Percentiles rank a stretch among this genome's conserved stretches.
Evolutionary conservation across 2,797 vertebrate genomes (phyloP).

Genomic region (Schizothorax lantsangensis): DNA sequence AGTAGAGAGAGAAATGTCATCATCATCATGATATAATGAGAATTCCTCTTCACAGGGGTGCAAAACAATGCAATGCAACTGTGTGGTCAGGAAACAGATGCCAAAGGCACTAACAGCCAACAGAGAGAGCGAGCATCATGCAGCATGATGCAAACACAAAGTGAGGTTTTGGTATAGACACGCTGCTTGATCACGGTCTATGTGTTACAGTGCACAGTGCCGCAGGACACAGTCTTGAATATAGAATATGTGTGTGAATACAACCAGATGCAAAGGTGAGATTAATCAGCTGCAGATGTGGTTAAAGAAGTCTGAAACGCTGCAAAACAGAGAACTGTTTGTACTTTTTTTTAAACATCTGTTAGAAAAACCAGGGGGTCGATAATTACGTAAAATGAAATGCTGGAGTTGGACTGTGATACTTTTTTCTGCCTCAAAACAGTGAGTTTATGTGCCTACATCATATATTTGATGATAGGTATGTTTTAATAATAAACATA

Average conservation of each 20-base stretch:
- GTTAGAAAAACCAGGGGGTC: constrained; percentile 69
- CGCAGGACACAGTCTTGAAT: constrained; percentile 95
- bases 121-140: constrained; percentile 40
- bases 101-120: constrained; percentile 75
- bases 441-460: not conserved
- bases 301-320: constrained; percentile 55
- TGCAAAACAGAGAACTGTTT: constrained; percentile 57
- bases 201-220: constrained; percentile 82
- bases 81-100: constrained; percentile 92
- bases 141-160: constrained; percentile 29
- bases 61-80: constrained; percentile 78
- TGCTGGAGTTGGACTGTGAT: constrained; percentile 61
- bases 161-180: constrained; percentile 31
- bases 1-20: constrained; percentile 66
- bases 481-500: not conserved
- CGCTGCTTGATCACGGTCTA: constrained; percentile 81
- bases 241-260: constrained; percentile 96
- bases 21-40: constrained; percentile 31
- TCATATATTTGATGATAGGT: not conserved
- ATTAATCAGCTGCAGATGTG: constrained; percentile 93
- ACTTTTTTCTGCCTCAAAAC: constrained; percentile 37
- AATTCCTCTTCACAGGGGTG: constrained; percentile 62
- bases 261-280: constrained; percentile 93
- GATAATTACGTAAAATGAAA: constrained; percentile 68
- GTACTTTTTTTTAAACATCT: constrained; percentile 78